Evolutionary conservation across 2,113 vertebrate genomes (phyloP), one percentile per base, ranked within the genome.

Genomic region (Serilophus lunatus): DNA sequence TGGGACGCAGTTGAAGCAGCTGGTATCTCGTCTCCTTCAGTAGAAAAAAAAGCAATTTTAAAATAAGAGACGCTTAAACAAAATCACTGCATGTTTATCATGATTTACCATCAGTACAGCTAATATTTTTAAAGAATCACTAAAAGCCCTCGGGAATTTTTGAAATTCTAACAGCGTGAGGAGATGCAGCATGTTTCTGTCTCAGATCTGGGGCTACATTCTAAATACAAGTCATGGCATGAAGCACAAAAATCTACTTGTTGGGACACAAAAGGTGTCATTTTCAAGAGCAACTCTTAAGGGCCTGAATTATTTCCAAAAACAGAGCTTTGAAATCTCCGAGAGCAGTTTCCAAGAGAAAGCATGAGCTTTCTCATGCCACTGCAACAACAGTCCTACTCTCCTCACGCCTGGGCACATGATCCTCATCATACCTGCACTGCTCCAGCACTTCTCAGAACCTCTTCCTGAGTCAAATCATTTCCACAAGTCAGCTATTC

Each of bases 11-110:
- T 53, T 98, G 98, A 92, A 98, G 98, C 53, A 98, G 92, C 36
- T 98, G 98, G 44, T 98, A 98, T 40, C 98, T 97, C 57, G 98
- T 98, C 79, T 98, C 98, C 98, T 98, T 96, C 18, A 93, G 75
- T 45, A 78, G 61, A 56, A 94, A 36, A n/a, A 22, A 86, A 79
- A 64, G 9, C 18, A 72, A 71, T 82, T 94, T 53, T 13, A 71
- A 53, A 72, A 22, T 3, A 65, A 53, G 4, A 75, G 9, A 51
- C 7, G 8, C 83, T 77, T 33, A 80, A 68, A 42, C 12, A 53
- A 9, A 82, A 13, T 78, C 70, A 64, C 8, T 36, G 26, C 13
- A 69, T 11, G 18, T 53, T 60, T 35, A 49, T 45, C 9, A 44
- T 3, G 3, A 61, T 60, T 82, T 82, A 57, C 42, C 33, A 74